These are phyloP conservation scores for Zaprionus capensis DNA, from an alignment of 1,140 invertebrate genomes.

Conservation along the genomic window DNA sequence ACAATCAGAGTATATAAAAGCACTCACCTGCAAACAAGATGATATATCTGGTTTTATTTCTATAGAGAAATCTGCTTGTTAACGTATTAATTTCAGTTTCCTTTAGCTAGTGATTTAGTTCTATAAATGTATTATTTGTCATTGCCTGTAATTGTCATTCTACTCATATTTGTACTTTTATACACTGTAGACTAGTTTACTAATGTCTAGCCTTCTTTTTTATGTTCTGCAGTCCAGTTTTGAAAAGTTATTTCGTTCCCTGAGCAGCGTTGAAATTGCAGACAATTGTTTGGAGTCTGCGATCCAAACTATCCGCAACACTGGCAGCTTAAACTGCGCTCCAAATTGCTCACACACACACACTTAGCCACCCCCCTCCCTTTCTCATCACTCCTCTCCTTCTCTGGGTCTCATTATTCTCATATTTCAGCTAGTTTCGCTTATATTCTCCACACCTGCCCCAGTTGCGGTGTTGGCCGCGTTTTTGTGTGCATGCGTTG, in stretches of 20 bases:
- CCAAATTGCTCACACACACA: constrained; percentile 19
- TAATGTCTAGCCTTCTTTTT: background rate
- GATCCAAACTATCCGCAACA: constrained; percentile 27
- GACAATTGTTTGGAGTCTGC: constrained; percentile 19
- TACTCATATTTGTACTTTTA: background rate
- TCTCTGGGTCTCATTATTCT: constrained; percentile 42
- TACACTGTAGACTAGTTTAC: constrained; percentile 2
- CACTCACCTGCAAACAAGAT: too few species aligned
- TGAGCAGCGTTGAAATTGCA: background rate
- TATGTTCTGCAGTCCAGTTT: background rate
- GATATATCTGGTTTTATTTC: too few species aligned
- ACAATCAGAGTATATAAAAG: too few species aligned
- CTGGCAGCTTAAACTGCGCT: constrained; percentile 10
- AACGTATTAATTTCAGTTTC: background rate
- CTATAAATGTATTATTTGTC: background rate
- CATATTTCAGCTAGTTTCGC: constrained; percentile 72
- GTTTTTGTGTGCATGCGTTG: constrained; percentile 31
- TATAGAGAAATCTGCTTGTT: too few species aligned
- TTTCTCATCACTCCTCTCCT: background rate
- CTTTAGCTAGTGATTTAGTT: background rate
- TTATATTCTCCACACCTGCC: constrained; percentile 63
- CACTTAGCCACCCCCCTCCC: background rate
- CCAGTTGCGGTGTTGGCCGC: constrained; percentile 49
- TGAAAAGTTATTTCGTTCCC: background rate
- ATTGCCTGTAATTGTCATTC: background rate